Percentiles rank a stretch among this genome's conserved stretches.
Evolutionary conservation across 2,113 vertebrate species (phyloP).

Genomic region (Pardalotus punctatus): DNA sequence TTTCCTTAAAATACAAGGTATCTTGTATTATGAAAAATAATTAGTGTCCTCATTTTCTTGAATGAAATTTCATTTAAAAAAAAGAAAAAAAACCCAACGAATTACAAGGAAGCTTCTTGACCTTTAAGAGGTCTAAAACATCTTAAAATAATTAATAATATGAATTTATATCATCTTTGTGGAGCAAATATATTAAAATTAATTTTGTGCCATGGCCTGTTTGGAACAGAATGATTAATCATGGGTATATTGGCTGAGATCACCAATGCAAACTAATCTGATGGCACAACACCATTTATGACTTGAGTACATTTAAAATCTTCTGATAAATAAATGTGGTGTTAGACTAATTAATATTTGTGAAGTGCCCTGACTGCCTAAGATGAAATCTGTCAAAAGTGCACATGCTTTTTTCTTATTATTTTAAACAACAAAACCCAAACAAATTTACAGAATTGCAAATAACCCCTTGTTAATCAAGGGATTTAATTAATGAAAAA

Average conservation of each 20-base stretch:
- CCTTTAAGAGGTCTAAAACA: background rate
- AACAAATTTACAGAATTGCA: background rate
- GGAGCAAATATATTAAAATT: background rate
- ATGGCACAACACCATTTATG: background rate
- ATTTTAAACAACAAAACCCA: background rate
- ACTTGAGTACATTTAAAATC: background rate
- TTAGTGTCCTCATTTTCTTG: background rate
- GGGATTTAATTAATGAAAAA: background rate
- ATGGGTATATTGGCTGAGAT: background rate
- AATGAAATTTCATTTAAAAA: background rate
- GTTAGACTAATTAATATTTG: constrained; percentile 18
- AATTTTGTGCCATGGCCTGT: background rate
- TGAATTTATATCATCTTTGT: background rate
- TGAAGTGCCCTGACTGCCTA: background rate
- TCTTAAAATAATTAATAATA: background rate
- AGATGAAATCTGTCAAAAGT: background rate
- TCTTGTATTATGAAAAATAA: background rate
- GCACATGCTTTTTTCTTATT: background rate
- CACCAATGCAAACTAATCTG: background rate
- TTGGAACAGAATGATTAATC: background rate
- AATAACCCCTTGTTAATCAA: background rate
- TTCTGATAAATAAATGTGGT: background rate
- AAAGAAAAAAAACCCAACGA: background rate
- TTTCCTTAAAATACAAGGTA: background rate
- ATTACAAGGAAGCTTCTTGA: background rate